These are phyloP conservation scores for Hyphantria cunea DNA, from an alignment of 1,140 invertebrate species.

Conservation along the genomic window DNA sequence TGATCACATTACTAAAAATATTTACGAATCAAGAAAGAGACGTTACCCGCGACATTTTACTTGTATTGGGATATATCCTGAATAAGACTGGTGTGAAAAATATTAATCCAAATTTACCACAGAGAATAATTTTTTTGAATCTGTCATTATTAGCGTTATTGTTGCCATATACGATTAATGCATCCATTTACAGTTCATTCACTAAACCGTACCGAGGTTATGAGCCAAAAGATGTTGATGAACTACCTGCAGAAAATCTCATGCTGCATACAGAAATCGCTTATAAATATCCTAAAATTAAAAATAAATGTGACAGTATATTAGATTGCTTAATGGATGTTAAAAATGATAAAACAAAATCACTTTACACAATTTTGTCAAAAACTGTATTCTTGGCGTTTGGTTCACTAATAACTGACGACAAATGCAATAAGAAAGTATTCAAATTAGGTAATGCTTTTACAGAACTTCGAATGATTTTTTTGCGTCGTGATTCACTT, in stretches of 20 bases:
- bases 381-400: not conserved
- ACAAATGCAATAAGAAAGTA: slow-evolving; percentile 5
- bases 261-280: not conserved
- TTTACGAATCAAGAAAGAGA: slow-evolving; percentile 7
- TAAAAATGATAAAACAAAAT: not conserved
- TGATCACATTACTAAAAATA: not conserved
- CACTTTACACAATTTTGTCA: slow-evolving; percentile 13
- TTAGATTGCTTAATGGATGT: slow-evolving; percentile 18
- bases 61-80: slow-evolving; percentile 39
- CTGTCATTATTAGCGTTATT: slow-evolving; percentile 34
- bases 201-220: slow-evolving; percentile 25
- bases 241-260: slow-evolving; percentile 2
- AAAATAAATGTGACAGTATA: not conserved
- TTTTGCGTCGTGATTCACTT: too few relatives aligned
- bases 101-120: slow-evolving; percentile 7
- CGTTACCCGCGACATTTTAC: slow-evolving; percentile 24
- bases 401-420: slow-evolving; percentile 13
- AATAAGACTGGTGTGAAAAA: slow-evolving; percentile 22
- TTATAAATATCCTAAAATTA: not conserved
- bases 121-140: slow-evolving; percentile 20
- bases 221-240: slow-evolving; percentile 20
- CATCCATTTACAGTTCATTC: slow-evolving; percentile 17
- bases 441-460: too few relatives aligned
- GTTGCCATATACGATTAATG: slow-evolving; percentile 8
- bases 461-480: too few relatives aligned